Base-by-base conservation (phyloP, 2,797 vertebrate genomes). In the Eulemur mongoz region DNA sequence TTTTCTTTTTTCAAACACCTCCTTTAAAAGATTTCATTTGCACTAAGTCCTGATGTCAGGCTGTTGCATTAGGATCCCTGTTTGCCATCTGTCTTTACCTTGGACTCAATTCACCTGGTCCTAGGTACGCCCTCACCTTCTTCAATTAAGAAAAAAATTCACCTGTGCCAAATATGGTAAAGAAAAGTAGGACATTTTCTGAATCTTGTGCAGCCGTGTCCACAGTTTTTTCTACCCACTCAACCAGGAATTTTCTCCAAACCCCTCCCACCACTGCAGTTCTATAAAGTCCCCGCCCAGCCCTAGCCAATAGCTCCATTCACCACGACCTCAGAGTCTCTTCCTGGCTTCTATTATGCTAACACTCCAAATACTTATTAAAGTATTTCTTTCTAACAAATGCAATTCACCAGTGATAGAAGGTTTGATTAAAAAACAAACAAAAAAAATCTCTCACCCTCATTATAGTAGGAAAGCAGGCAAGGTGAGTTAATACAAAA, bases 351-450 rank as follows among this genome's bases (percentile, higher is more conserved):
- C 40, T 93, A 30, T 88, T 89, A 93, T 18, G 5, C 12, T 54
- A 50, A 50, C 1, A 87, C 22, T 88, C 48, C 70, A 48, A 91
- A 92, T 13, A 88, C 54, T 92, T 80, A 86, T 40, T 90, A 92
- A 90, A 89, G n/a, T 43, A 25, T 57, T 59, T 88, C 61, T 88
- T 84, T 76, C 35, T 81, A 92, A 91, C 14, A 65, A 91, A 57
- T 63, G 32, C 5, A 94, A 69, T 82, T 95, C 11, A 87, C 73
- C 85, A 57, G n/a, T 38, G 18, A 93, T 9, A 84, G 48, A 27
- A 61, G 8, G 13, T 65, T 12, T 92, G 78, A 57, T 97, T 70
- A 25, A 50, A 25, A 50, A 52, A 52, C 17, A 52, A 52, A 18
- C 17, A 67, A n/a, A 20, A 17, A 59, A 25, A 72, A 15, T 25